Conservation (phyloP, 2,113 vertebrate species). For the Nesoenas mayeri region DNA sequence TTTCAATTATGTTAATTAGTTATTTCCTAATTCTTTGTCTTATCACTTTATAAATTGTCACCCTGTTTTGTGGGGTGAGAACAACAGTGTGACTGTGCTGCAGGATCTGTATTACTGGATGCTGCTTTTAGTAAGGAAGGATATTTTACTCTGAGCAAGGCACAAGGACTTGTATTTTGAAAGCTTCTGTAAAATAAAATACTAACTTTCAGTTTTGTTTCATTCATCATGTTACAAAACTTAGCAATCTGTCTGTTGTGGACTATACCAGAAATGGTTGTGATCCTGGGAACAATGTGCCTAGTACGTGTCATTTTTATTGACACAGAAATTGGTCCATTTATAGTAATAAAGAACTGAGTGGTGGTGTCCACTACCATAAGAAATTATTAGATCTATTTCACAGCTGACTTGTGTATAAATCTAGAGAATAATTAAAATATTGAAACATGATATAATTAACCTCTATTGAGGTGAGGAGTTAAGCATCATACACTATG, state of each 20-base stretch:
- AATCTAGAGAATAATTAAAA: background rate
- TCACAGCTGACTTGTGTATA: background rate
- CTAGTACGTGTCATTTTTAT: background rate
- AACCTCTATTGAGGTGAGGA: background rate
- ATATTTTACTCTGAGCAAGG: background rate
- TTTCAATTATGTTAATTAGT: slow-evolving; percentile 42
- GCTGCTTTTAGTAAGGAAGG: background rate
- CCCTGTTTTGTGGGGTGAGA: background rate
- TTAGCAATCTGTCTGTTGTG: background rate
- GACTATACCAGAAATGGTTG: background rate
- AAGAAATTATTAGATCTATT: background rate
- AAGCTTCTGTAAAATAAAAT: slow-evolving; percentile 3
- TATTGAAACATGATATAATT: background rate
- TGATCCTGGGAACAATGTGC: background rate
- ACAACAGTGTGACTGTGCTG: background rate
- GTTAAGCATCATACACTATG: background rate
- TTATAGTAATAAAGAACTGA: background rate
- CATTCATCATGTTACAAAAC: slow-evolving; percentile 9
- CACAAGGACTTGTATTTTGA: background rate
- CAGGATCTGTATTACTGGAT: background rate
- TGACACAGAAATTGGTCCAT: background rate
- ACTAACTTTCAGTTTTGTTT: slow-evolving; percentile 27
- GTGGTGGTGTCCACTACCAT: background rate
- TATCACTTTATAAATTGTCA: background rate
- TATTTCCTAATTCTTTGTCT: slow-evolving; percentile 20